phyloP scores from a whole-genome alignment of 1,140 invertebrate genomes.

The Drosophila nikananu region DNA sequence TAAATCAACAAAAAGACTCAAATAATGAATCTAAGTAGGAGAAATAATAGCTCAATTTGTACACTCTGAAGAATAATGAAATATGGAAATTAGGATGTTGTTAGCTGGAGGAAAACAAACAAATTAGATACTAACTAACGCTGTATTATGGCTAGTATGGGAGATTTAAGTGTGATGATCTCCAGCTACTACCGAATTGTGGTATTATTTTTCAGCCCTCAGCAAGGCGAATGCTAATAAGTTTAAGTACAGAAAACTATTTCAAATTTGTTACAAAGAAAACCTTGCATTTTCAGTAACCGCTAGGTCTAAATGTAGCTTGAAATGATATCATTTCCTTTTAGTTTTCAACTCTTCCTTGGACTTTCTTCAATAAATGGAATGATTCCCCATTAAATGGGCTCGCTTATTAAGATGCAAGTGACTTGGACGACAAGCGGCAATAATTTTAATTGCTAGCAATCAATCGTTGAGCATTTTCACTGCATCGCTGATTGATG shows the following conservation, averaged over 20 bases:
- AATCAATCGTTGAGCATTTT: conserved; percentile 40
- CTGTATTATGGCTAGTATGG: background rate
- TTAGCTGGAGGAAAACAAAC: conserved; percentile 4
- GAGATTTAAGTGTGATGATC: background rate
- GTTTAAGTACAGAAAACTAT: background rate
- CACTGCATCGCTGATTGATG: conserved; percentile 49
- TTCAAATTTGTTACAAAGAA: background rate
- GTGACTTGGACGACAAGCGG: conserved; percentile 10
- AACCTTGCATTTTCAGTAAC: no score
- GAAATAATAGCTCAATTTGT: conserved; percentile 66
- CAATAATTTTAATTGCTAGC: conserved; percentile 41
- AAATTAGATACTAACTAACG: background rate
- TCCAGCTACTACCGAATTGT: background rate
- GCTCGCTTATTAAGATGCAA: conserved; percentile 23
- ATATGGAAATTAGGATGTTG: conserved; percentile 9
- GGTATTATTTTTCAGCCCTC: background rate
- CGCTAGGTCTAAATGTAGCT: background rate
- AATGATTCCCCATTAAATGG: conserved; percentile 51
- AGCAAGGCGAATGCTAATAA: no score
- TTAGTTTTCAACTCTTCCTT: background rate
- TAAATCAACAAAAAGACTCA: conserved; percentile 10
- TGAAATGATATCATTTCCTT: background rate
- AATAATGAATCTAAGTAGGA: conserved; percentile 36
- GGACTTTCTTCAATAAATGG: conserved; percentile 7
- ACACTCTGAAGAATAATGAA: conserved; percentile 3